phyloP scores from a whole-genome alignment of 2,888 invertebrate species.

The Yponomeuta plumbellus region DNA sequence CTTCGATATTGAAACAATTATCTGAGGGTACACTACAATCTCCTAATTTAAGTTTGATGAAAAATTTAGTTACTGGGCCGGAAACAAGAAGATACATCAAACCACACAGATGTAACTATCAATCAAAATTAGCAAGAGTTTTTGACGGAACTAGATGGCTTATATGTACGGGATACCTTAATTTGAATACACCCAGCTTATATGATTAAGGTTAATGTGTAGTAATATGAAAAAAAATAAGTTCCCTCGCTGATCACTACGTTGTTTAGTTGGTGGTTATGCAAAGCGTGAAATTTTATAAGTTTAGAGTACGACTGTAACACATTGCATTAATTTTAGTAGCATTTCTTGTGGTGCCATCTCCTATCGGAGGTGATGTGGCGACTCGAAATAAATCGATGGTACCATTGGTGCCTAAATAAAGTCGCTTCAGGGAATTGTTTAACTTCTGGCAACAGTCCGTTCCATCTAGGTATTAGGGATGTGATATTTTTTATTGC shows the following conservation, averaged over 20 bases:
- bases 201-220: slow-evolving; percentile 45
- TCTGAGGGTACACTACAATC: slow-evolving; percentile 43
- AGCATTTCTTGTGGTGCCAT: too few species aligned
- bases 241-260: too few species aligned
- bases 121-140: slow-evolving; percentile 51
- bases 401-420: too few species aligned
- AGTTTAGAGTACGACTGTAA: too few species aligned
- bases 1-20: slow-evolving; percentile 53
- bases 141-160: slow-evolving; percentile 65
- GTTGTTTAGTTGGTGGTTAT: too few species aligned
- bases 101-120: slow-evolving; percentile 66
- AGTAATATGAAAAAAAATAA: too few species aligned
- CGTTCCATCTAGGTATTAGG: too few species aligned
- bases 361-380: too few species aligned
- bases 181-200: slow-evolving; percentile 59
- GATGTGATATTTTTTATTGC: too few species aligned
- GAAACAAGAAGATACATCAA: slow-evolving; percentile 64
- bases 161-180: slow-evolving; percentile 64
- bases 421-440: too few species aligned
- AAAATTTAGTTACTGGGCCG: slow-evolving; percentile 51
- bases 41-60: slow-evolving; percentile 39
- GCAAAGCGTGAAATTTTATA: neutral
- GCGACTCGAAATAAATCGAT: too few species aligned
- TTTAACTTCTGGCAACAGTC: neutral
- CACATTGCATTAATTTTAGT: too few species aligned